Percentiles rank a stretch among this genome's conserved stretches.
Conservation (phyloP, 2,113 vertebrate species). For the Pomatostomus ruficeps region DNA sequence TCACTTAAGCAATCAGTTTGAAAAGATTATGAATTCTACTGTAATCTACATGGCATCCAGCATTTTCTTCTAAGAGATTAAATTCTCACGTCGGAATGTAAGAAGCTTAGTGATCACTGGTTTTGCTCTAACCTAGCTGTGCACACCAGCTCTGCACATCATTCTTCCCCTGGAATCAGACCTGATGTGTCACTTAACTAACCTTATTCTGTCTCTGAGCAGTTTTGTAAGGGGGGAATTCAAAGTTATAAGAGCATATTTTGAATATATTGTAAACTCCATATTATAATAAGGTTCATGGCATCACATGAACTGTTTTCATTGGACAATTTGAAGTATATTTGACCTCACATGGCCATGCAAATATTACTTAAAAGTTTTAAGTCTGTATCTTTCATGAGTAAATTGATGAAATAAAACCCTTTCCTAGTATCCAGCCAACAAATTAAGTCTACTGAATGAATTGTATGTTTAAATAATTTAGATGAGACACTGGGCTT, state of each 20-base stretch:
- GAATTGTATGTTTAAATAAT: conserved; percentile 4
- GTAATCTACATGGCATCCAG: neutral
- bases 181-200: neutral
- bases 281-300: neutral
- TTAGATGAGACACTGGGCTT: neutral
- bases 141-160: neutral
- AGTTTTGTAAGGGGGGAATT: neutral
- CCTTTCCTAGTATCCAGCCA: neutral
- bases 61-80: neutral
- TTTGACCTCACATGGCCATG: neutral
- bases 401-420: neutral
- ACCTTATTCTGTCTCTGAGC: conserved; percentile 4
- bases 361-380: neutral
- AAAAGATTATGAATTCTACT: neutral
- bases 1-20: neutral
- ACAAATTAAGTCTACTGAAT: neutral
- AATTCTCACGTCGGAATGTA: neutral
- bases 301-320: neutral
- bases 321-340: neutral
- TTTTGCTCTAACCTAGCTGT: neutral
- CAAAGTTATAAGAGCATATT: neutral
- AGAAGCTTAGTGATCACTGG: neutral
- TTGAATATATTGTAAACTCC: neutral
- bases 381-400: neutral
- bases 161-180: neutral